Evolutionary conservation across 92 coral and sea anemone genomes (phyloP), one percentile per base, ranked within the genome.

Genomic region (Epizoanthus illoricatus): DNA sequence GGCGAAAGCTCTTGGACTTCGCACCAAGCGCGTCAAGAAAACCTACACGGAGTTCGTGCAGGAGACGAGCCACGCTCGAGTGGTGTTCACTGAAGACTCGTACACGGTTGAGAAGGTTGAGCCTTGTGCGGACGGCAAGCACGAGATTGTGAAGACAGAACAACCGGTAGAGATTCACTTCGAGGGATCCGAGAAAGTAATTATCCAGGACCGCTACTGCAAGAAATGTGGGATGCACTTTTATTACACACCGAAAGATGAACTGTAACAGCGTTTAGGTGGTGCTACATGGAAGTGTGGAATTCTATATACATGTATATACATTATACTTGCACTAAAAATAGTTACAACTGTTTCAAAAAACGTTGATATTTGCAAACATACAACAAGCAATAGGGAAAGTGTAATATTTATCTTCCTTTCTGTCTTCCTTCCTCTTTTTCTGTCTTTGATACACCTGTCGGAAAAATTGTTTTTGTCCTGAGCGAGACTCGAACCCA

Each of bases 191-290:
- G 69, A 80, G 10, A 85, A 83, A 70, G 79, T 75, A 1, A 49
- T 89, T 8, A 57, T 89, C 18, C 90, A 89, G 72, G 94, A 91
- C 79, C 49, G 88, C 60, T 91, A 76, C 81, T 88, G 94, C 79
- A 81, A 90, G 83, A 91, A 88, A 79, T 91, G 92, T 75, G 94
- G 94, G 20, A 80, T 85, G 80, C 92, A 91, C 76, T 91, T 89
- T 68, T 89, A 61, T 54, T 49, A 43, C 2, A 81, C 86, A 47
- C 90, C 66, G 3, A 86, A 63, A 52, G 85, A 79, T 18, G 92
- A 91, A 78, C 81, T 88, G 7, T 88, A 63, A 91, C 20, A 7
- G 8, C 0, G 2, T 10, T 61, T 63, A 33, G 11, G 23, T 18
- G 23, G 11, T 3, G 24, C 52, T 5, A 45, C 8, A 45, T 45